Percentiles rank a stretch among this genome's conserved stretches.
These are phyloP conservation scores for Coleophora deauratella DNA, from an alignment of 2,888 invertebrate genomes.

Conservation along the genomic window DNA sequence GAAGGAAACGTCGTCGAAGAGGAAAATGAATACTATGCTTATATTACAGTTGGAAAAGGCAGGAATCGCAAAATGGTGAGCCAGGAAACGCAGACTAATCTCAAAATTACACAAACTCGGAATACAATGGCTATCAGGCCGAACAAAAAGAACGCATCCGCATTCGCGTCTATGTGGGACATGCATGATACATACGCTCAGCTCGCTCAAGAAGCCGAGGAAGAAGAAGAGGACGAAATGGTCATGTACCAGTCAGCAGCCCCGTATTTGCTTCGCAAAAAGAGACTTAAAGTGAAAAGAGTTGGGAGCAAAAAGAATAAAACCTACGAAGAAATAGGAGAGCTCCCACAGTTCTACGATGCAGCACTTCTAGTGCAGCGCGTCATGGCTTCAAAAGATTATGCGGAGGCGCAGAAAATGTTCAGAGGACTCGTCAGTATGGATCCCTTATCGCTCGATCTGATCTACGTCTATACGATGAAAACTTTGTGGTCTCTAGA, in stretches of 20 bases:
- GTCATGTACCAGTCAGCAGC: slow-evolving; percentile 58
- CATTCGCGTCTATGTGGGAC: slow-evolving; percentile 84
- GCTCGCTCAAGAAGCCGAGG: slow-evolving; percentile 36
- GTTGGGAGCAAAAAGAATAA: slow-evolving; percentile 22
- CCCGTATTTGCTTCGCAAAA: slow-evolving; percentile 41
- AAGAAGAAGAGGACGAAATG: slow-evolving; percentile 58
- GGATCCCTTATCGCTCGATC: slow-evolving; percentile 76
- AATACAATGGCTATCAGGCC: slow-evolving; percentile 75
- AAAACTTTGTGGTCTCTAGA: slow-evolving; percentile 80
- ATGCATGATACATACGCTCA: slow-evolving; percentile 81
- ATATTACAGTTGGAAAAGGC: slow-evolving; percentile 79
- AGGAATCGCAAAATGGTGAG: slow-evolving; percentile 77
- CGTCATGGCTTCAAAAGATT: slow-evolving; percentile 81
- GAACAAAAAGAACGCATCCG: slow-evolving; percentile 69
- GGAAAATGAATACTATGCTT: slow-evolving; percentile 79
- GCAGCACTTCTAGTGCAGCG: slow-evolving; percentile 80
- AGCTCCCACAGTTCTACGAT: slow-evolving; percentile 67
- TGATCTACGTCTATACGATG: slow-evolving; percentile 79
- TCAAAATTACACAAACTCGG: slow-evolving; percentile 75
- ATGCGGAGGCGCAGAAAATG: slow-evolving; percentile 77
- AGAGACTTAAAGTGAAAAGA: slow-evolving; percentile 23
- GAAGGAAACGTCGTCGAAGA: slow-evolving; percentile 74
- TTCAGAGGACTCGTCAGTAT: slow-evolving; percentile 78
- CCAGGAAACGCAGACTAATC: slow-evolving; percentile 82
- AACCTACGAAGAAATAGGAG: slow-evolving; percentile 39